Evolutionary conservation across 1,140 invertebrate species (phyloP), one percentile per base, ranked within the genome.

Genomic region (Nomia melanderi): DNA sequence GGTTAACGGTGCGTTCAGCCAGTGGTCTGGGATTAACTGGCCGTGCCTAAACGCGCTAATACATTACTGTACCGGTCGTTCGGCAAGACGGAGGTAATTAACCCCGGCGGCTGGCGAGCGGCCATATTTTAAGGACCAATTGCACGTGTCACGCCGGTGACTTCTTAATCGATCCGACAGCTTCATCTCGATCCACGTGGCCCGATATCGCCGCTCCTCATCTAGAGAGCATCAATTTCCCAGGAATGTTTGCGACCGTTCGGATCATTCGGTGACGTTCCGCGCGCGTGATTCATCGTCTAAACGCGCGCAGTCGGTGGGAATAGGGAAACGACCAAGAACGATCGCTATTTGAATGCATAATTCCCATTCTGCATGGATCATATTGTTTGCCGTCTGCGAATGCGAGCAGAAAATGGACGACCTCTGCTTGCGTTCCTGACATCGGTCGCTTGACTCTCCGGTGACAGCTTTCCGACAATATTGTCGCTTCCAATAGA

Each of bases 21-120:
- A 88, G 86, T 87, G 87, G 81, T 86, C 78, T 54, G 78, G 79
- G 88, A 88, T 84, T 80, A 88, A 87, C 85, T 86, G 83, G 81
- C 81, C 84, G 84, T 82, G 87, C 85, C 78, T 88, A 89, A 89
- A 86, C 84, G 82, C 82, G 87, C 83, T 89, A 87, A 89, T 88
- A 87, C 86, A 88, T 89, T 88, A 85, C 84, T 81, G 83, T 87
- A 82, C 81, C 70, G 77, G 63, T 33, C 70, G 84, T 82, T 79
- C 71, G 75, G 85, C 82, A 66, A 87, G 81, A 84, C 81, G 85
- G 86, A 88, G 81, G 82, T 87, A 89, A 89, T 89, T 88, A 89
- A 83, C 82, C 79, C 80, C 57, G 85, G 84, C 72, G 56, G 77
- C 65, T 73, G 70, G 78, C 80, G 47, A 78, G 76, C 72, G 54